Evolutionary conservation across 1,140 invertebrate species (phyloP).

Genomic region (Aphelenchoides besseyi): DNA sequence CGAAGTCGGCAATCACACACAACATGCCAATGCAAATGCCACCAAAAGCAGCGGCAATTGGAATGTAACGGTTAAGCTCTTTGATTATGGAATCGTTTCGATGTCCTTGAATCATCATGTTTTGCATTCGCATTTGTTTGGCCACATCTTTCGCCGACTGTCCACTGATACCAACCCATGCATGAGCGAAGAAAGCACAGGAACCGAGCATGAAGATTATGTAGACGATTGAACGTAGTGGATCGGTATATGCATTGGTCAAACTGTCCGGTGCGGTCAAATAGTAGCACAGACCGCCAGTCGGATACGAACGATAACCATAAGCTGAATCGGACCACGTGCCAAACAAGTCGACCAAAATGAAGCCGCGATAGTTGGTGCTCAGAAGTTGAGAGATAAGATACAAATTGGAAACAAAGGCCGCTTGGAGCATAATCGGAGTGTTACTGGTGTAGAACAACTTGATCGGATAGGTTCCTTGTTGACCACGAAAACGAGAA

Average conservation of each 20-base stretch:
- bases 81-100: slow-evolving; percentile 99
- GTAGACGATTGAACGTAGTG: slow-evolving; percentile 91
- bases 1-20: slow-evolving; percentile 94
- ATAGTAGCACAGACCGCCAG: slow-evolving; percentile 89
- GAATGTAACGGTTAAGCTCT: slow-evolving; percentile 97
- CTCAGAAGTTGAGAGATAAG: slow-evolving; percentile 94
- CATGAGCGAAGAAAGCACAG: slow-evolving; percentile 99
- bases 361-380: slow-evolving; percentile 92
- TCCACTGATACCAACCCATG: slow-evolving; percentile 99
- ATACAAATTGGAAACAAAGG: slow-evolving; percentile 96
- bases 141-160: slow-evolving; percentile 99
- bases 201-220: slow-evolving; percentile 99
- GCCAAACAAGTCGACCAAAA: slow-evolving; percentile 94
- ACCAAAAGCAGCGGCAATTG: slow-evolving; percentile 98
- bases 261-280: slow-evolving; percentile 95
- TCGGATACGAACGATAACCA: slow-evolving; percentile 80
- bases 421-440: slow-evolving; percentile 97
- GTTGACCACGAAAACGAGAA: slow-evolving; percentile 94
- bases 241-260: slow-evolving; percentile 88
- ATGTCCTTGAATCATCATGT: slow-evolving; percentile 99
- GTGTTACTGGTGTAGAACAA: slow-evolving; percentile 99
- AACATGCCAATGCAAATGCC: slow-evolving; percentile 95
- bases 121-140: slow-evolving; percentile 97
- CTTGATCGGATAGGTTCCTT: slow-evolving; percentile 98
- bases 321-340: slow-evolving; percentile 97